These are phyloP conservation scores for Coilia nasus DNA, from an alignment of 2,797 vertebrate species.

Conservation along the genomic window DNA sequence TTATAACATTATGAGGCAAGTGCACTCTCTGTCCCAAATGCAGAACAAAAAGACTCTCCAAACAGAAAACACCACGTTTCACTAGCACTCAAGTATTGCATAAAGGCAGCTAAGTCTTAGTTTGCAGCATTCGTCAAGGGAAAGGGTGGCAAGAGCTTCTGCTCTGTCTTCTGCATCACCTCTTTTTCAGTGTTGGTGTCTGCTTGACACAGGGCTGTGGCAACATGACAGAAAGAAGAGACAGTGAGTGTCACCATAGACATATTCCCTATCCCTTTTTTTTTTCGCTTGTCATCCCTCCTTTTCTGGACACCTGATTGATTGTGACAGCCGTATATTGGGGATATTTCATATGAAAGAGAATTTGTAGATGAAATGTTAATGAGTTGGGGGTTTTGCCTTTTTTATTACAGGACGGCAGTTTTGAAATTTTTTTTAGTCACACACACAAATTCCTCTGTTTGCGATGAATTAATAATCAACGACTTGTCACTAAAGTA, in stretches of 20 bases:
- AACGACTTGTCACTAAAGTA: constrained; percentile 88
- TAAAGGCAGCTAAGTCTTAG: constrained; percentile 69
- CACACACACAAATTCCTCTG: constrained; percentile 91
- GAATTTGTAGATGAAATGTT: constrained; percentile 92
- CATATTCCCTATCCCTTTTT: constrained; percentile 78
- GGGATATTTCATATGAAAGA: constrained; percentile 92
- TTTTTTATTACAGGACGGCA: constrained; percentile 91
- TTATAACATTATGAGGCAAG: constrained; percentile 79
- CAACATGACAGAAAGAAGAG: constrained; percentile 80
- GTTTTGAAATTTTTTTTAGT: constrained; percentile 95
- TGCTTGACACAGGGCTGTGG: constrained; percentile 70
- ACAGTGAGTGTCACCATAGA: constrained; percentile 74
- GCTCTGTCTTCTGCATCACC: constrained; percentile 57
- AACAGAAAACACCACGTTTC: constrained; percentile 74
- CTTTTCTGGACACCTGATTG: constrained; percentile 87
- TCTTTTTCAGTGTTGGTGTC: constrained; percentile 67
- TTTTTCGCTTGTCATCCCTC: constrained; percentile 77
- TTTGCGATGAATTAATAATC: constrained; percentile 96
- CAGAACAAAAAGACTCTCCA: constrained; percentile 66
- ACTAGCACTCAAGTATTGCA: constrained; percentile 68
- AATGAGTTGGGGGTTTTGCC: constrained; percentile 84
- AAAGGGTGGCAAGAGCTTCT: constrained; percentile 64
- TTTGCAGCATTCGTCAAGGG: constrained; percentile 71
- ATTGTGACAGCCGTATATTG: constrained; percentile 92
- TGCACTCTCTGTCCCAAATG: constrained; percentile 54